phyloP scores from a whole-genome alignment of 2,797 vertebrate genomes.

The Anabacerthia variegaticeps region DNA sequence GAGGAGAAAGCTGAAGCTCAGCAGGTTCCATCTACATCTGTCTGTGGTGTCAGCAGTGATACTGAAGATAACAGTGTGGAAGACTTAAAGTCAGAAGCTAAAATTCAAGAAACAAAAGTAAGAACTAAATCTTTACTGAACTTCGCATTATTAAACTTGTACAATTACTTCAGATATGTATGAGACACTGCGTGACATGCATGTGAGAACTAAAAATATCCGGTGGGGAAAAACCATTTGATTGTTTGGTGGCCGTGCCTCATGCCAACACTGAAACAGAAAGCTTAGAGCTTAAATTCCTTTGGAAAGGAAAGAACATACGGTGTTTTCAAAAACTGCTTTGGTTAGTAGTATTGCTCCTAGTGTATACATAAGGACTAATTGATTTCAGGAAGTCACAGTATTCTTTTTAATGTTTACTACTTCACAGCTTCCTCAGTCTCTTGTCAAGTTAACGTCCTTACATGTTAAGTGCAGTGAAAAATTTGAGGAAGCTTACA shows the following conservation, averaged over 20 bases:
- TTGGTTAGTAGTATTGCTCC: background rate
- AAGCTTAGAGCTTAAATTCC: background rate
- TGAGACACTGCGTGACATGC: background rate
- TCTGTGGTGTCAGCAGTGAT: constrained; percentile 83
- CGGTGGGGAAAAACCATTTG: background rate
- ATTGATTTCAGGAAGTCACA: background rate
- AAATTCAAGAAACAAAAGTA: constrained; percentile 78
- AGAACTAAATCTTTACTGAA: constrained; percentile 15
- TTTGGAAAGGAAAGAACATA: background rate
- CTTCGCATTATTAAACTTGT: background rate
- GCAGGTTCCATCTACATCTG: constrained; percentile 85
- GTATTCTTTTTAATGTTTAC: background rate
- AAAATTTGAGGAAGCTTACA: background rate
- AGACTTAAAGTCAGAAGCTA: constrained; percentile 85
- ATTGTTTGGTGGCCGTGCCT: background rate
- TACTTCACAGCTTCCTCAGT: background rate
- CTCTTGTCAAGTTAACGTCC: background rate
- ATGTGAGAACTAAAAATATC: background rate
- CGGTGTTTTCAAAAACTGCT: background rate
- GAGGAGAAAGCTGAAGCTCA: constrained; percentile 84
- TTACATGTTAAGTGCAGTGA: background rate
- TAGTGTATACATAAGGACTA: background rate
- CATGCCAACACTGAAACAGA: background rate
- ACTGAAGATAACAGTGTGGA: constrained; percentile 82
- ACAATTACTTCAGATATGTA: accelerated